These are phyloP conservation scores for Sebastes wilsoni DNA, from an alignment of 2,797 vertebrate species.

Conservation along the genomic window DNA sequence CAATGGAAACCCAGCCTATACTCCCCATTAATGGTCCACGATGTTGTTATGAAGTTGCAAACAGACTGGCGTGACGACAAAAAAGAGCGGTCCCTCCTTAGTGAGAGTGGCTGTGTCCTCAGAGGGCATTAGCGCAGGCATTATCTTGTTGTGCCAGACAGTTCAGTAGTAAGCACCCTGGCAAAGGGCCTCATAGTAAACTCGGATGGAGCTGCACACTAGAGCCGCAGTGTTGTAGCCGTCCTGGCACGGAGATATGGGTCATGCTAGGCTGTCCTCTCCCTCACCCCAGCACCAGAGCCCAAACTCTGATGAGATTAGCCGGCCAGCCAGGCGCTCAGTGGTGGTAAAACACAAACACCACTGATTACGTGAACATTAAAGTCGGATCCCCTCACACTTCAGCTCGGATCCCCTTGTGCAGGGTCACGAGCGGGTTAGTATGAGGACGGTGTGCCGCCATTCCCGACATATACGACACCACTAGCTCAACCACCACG, in stretches of 20 bases:
- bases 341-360: conserved; percentile 77
- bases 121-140: conserved; percentile 61
- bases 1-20: background rate
- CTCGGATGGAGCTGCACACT: conserved; percentile 52
- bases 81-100: conserved; percentile 38
- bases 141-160: conserved; percentile 76
- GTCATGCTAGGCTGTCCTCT: conserved; percentile 80
- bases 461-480: background rate
- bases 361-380: conserved; percentile 74
- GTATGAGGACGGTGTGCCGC: conserved; percentile 14
- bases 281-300: conserved; percentile 72
- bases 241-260: conserved; percentile 77
- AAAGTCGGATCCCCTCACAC: conserved; percentile 72
- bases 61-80: conserved; percentile 14
- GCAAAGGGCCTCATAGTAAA: conserved; percentile 74
- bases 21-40: background rate
- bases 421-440: conserved; percentile 63
- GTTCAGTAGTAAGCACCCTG: conserved; percentile 72
- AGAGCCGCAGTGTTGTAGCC: conserved; percentile 52
- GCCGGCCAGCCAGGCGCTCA: conserved; percentile 72
- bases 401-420: conserved; percentile 62
- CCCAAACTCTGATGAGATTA: conserved; percentile 83
- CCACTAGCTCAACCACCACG: background rate
- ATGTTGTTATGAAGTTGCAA: conserved; percentile 6
- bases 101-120: conserved; percentile 66